Evolutionary conservation across 2,888 invertebrate genomes (phyloP).

Genomic region (Pegoplata infirma): DNA sequence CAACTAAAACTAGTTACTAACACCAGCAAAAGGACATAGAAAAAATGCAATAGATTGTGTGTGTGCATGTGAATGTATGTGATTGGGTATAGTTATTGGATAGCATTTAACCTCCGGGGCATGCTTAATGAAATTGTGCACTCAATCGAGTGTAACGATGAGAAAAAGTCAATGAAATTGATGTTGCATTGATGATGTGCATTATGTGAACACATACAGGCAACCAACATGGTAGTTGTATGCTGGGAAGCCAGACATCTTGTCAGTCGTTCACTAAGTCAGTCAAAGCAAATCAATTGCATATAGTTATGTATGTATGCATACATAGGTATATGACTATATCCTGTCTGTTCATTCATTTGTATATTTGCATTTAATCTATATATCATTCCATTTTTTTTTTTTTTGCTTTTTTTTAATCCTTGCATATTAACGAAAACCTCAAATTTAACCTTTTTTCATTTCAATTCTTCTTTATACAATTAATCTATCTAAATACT

Average conservation of each 20-base stretch:
- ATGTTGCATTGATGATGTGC: constrained; percentile 68
- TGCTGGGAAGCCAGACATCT: background rate
- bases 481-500: constrained; percentile 39
- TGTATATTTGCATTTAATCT: background rate
- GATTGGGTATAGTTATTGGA: constrained; percentile 18
- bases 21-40: background rate
- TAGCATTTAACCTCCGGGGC: constrained; percentile 64
- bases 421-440: constrained; percentile 4
- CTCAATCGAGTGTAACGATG: constrained; percentile 76
- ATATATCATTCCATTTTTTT: background rate
- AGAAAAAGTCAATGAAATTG: constrained; percentile 76
- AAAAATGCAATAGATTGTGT: constrained; percentile 11
- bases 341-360: constrained; percentile 9
- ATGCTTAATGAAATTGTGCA: constrained; percentile 77
- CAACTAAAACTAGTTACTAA: constrained; percentile 1
- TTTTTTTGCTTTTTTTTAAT: no score
- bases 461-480: background rate
- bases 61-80: background rate
- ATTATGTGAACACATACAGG: constrained; percentile 21
- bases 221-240: background rate
- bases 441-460: background rate
- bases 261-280: constrained; percentile 29
- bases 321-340: constrained; percentile 1
- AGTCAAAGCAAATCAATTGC: constrained; percentile 29
- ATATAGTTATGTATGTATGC: constrained; percentile 11